Percentiles rank a stretch among this genome's conserved stretches.
phyloP scores from a whole-genome alignment of 2,797 vertebrate species.

The Synaphobranchus kaupii region DNA sequence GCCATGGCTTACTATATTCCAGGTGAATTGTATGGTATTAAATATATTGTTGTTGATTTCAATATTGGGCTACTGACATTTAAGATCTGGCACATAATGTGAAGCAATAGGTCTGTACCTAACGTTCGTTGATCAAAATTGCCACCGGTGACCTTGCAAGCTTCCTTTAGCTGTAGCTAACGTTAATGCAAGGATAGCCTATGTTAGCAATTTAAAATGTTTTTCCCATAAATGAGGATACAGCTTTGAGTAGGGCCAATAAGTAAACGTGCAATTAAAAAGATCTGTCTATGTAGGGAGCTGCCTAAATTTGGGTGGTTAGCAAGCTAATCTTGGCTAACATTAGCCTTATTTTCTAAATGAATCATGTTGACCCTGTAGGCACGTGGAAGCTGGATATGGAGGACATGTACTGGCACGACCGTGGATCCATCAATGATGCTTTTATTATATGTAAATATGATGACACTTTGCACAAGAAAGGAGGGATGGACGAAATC shows the following conservation, averaged over 20 bases:
- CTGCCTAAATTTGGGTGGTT: not conserved
- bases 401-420: not conserved
- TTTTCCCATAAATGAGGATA: not conserved
- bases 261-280: not conserved
- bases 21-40: not conserved
- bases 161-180: not conserved
- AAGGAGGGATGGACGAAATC: not conserved
- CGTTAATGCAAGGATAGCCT: no score
- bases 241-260: not conserved
- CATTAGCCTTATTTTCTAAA: not conserved
- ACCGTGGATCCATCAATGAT: not conserved
- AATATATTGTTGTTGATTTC: not conserved
- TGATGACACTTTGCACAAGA: not conserved
- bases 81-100: not conserved
- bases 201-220: not conserved
- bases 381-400: not conserved
- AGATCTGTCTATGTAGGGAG: not conserved
- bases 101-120: not conserved
- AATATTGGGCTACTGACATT: not conserved
- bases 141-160: not conserved
- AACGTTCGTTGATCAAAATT: not conserved
- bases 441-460: not conserved
- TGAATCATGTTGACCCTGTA: not conserved
- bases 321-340: not conserved
- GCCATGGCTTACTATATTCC: conserved; percentile 1